A percentile compares a stretch with the other conserved stretches of the same genome.
Conservation (phyloP, 2,113 vertebrate species). For the Rhinolophus sinicus region DNA sequence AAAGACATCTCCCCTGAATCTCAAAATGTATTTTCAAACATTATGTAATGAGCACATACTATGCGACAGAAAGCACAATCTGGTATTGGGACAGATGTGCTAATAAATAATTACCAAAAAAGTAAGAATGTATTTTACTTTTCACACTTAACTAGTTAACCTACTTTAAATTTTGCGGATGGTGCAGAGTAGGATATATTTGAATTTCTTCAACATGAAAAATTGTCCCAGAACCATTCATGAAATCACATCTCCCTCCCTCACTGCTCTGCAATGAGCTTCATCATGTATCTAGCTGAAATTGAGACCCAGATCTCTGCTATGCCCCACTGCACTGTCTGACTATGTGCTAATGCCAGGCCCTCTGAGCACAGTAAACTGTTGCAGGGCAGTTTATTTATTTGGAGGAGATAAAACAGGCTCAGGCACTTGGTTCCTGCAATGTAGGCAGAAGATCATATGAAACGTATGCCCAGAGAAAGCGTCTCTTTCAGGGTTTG, state of each 20-base stretch:
- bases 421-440: neutral
- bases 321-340: accelerated
- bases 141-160: neutral
- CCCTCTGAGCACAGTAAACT: too few species aligned
- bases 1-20: neutral
- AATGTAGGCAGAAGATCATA: neutral
- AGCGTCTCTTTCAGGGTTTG: neutral
- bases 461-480: neutral
- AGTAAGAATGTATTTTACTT: neutral
- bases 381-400: neutral
- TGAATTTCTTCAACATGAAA: neutral
- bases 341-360: neutral
- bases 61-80: neutral
- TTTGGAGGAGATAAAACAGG: neutral
- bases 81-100: neutral
- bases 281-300: neutral
- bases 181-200: neutral
- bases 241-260: neutral
- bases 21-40: conserved; percentile 16
- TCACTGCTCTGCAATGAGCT: neutral
- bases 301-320: neutral
- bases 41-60: neutral
- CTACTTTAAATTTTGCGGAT: neutral
- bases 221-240: neutral
- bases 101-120: neutral